Conservation (phyloP, 2,797 vertebrate genomes). For the Onychomys arenicola region DNA sequence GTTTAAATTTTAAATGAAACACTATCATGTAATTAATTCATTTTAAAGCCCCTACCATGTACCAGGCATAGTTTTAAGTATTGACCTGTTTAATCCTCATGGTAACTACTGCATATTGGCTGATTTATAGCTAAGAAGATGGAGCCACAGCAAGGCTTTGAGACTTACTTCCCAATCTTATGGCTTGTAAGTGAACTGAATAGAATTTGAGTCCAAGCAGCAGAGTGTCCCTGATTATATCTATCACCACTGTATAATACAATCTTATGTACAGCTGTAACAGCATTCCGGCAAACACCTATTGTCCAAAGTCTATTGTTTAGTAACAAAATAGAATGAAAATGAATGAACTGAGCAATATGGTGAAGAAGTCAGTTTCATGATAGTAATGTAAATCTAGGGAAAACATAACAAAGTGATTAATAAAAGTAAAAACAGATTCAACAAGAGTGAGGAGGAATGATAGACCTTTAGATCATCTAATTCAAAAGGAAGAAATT, state of each 20-base stretch:
- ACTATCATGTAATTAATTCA: neutral
- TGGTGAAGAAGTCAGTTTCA: neutral
- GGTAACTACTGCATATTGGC: neutral
- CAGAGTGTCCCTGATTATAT: neutral
- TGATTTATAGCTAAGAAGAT: neutral
- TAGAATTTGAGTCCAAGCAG: neutral
- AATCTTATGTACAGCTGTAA: neutral
- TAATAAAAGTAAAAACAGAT: neutral
- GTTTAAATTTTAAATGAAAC: constrained; percentile 27
- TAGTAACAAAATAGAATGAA: neutral
- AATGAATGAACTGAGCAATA: neutral
- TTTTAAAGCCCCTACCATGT: neutral
- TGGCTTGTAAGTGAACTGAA: neutral
- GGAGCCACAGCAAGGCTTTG: neutral
- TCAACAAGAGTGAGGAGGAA: neutral
- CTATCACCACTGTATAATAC: neutral
- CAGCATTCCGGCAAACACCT: neutral
- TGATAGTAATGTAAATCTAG: neutral
- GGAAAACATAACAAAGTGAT: neutral
- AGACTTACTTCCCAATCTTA: neutral
- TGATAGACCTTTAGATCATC: neutral
- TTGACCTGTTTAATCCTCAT: neutral
- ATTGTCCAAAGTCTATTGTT: neutral
- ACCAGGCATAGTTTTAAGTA: neutral
- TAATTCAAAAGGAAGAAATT: neutral